Conservation (phyloP, 2,888 invertebrate genomes). For the Slavum lentiscoides region DNA sequence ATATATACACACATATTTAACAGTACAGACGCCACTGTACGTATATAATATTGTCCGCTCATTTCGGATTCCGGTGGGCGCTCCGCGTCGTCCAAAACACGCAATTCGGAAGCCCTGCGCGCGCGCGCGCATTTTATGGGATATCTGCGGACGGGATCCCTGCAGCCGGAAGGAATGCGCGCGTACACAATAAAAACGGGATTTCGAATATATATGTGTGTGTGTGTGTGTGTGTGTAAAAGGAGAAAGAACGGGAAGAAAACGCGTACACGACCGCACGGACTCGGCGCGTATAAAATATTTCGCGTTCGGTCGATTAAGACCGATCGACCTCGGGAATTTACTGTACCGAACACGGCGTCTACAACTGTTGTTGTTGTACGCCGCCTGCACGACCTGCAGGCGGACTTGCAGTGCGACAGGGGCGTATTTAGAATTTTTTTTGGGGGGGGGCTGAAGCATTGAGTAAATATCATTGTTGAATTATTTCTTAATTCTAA, state of each 20-base stretch:
- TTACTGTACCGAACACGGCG: conserved; percentile 23
- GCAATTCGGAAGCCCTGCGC: conserved; percentile 26
- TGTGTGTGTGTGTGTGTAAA: not conserved
- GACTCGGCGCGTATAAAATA: conserved; percentile 7
- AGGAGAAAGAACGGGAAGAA: not conserved
- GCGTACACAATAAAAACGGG: conserved; percentile 33
- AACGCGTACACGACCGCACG: not conserved
- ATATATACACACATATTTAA: too few relatives aligned
- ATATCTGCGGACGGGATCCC: conserved; percentile 26
- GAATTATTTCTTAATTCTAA: too few relatives aligned
- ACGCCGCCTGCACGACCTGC: too few relatives aligned
- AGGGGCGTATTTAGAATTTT: too few relatives aligned
- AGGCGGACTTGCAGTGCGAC: too few relatives aligned
- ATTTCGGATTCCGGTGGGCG: conserved; percentile 44
- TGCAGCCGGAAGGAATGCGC: conserved; percentile 15
- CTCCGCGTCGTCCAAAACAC: conserved; percentile 42
- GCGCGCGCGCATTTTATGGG: conserved; percentile 41
- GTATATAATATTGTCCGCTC: conserved; percentile 13
- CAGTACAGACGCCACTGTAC: too few relatives aligned
- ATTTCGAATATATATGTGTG: conserved; percentile 21
- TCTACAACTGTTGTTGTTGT: conserved; percentile 9
- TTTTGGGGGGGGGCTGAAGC: too few relatives aligned
- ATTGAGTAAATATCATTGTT: too few relatives aligned
- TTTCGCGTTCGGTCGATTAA: conserved; percentile 35
- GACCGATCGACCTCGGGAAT: conserved; percentile 33